Evolutionary conservation across 1,140 invertebrate genomes (phyloP), one percentile per base, ranked within the genome.

Genomic region (Schlechtendalia chinensis): DNA sequence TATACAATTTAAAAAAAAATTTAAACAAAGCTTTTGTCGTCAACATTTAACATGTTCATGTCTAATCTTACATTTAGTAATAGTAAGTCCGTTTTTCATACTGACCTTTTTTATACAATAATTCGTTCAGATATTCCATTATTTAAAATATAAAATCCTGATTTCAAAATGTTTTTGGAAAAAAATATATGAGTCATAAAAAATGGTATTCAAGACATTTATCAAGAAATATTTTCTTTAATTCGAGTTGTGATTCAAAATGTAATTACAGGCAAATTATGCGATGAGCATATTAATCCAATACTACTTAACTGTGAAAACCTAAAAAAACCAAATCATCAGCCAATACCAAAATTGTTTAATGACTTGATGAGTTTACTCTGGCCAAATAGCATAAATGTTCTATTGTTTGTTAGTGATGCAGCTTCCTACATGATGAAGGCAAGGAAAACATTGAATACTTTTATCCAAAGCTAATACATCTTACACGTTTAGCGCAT

Each of bases 101-200:
- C 19, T 22, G 54, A 58, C 2, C n/a, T 58, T 22, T 58, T 19
- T 58, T 10, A 0, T 58, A 8, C 54, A 58, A 2, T 58, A 22
- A 58, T 58, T 58, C n/a, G 6, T 22, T 22, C 54, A 58, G 54
- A 58, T 58, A 58, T 58, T 19, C n/a, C 54, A 22, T 22, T 58
- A n/a, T 22, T 22, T 58, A 58, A 58, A 58, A 22, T 58, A 58
- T 1, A 58, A 22, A 58, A 22, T 58, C 54, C 4, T 22, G 1
- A 22, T 58, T 19, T 58, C 54, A 58, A 58, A 58, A 22, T 22
- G n/a, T 58, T 58, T 58, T 58, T 58, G n/a, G n/a, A 58, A 58
- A 58, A n/a, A n/a, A 58, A 58, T 8, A 58, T 22, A 58, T 11
- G n/a, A n/a, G 54, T 58, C n/a, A 58, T 22, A 22, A 58, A 58